Conservation (phyloP, 2,797 vertebrate species). For the Melanotaenia trifasciata region DNA sequence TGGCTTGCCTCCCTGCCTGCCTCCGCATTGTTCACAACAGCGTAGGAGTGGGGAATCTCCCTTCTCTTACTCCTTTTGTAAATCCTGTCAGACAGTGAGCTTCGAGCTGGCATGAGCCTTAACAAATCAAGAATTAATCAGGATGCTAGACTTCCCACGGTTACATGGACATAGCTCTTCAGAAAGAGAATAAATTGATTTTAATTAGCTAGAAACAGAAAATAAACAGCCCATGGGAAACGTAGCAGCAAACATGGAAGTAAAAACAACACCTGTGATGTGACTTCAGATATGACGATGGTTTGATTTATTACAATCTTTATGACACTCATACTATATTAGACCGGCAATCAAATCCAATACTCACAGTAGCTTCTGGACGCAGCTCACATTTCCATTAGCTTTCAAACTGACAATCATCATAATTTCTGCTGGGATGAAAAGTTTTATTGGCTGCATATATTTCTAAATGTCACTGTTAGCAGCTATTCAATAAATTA, state of each 20-base stretch:
- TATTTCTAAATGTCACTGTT: constrained; percentile 51
- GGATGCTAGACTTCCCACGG: constrained; percentile 23
- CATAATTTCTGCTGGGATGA: constrained; percentile 62
- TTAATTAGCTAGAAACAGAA: background rate
- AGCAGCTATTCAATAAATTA: constrained; percentile 63
- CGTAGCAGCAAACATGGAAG: constrained; percentile 41
- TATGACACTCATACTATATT: constrained; percentile 60
- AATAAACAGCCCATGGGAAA: constrained; percentile 19
- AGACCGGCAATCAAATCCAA: constrained; percentile 53
- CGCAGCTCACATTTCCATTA: constrained; percentile 61
- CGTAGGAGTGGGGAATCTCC: constrained; percentile 44
- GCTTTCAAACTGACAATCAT: constrained; percentile 66
- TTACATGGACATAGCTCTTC: background rate
- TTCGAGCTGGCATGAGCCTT: constrained; percentile 41
- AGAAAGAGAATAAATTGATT: constrained; percentile 10
- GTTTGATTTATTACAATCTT: constrained; percentile 58
- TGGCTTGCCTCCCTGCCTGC: constrained; percentile 53
- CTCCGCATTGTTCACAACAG: constrained; percentile 63
- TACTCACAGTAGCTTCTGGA: constrained; percentile 43
- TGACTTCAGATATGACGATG: constrained; percentile 56
- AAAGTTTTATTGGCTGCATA: constrained; percentile 57
- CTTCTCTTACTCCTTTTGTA: constrained; percentile 62
- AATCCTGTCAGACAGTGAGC: constrained; percentile 53
- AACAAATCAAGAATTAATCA: constrained; percentile 47
- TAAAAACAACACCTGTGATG: constrained; percentile 24